Base-by-base conservation (phyloP, 2,888 invertebrate species). In the Cerceris ruficornis region DNA sequence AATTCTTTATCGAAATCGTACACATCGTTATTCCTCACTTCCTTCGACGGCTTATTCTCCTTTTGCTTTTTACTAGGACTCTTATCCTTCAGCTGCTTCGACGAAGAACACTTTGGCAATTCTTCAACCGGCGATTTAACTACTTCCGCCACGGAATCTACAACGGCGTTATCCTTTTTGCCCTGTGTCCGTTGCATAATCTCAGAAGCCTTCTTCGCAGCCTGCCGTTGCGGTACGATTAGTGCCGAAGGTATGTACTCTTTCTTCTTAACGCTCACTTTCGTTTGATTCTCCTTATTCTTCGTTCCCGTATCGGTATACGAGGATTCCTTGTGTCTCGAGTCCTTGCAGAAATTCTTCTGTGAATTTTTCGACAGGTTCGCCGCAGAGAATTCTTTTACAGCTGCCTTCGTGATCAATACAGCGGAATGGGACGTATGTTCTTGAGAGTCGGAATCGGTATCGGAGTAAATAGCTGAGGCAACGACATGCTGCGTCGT, bases 141-240 rank as follows among this genome's bases (percentile, higher is more conserved):
- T 90, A 62, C 86, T 81, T 86, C 94, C 93, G 77, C 43, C 13
- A 67, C 82, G 62, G 80, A 15, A 52, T 88, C 93, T 92, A 77
- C 75, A 13, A 58, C 66, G 0, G 80, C 49, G 17, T 75, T 73
- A 7, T 89, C 90, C 59, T 90, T 90, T 57, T 90, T 90, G 46
- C 77, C 77, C 95, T 93, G 93, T 42, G 93, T 92, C 39, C 93
- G 90, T 57, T 93, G 95, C 95, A 98, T 95, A 89, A 96, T 97
- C 92, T 98, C 97, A 0, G 97, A 96, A 0, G 98, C 98, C 90
- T 97, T 98, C 91, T 97, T 98, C 41, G 98, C 98, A 42, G 98
- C 98, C 92, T 97, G 97, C 67, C 98, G 93, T 90, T 98, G 98
- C 1, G 98, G 98, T 55, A 98, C 98, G 82, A 98, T 97, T 66